Conservation (phyloP, 2,113 vertebrate genomes). For the Cyphomyrus plagiostoma region DNA sequence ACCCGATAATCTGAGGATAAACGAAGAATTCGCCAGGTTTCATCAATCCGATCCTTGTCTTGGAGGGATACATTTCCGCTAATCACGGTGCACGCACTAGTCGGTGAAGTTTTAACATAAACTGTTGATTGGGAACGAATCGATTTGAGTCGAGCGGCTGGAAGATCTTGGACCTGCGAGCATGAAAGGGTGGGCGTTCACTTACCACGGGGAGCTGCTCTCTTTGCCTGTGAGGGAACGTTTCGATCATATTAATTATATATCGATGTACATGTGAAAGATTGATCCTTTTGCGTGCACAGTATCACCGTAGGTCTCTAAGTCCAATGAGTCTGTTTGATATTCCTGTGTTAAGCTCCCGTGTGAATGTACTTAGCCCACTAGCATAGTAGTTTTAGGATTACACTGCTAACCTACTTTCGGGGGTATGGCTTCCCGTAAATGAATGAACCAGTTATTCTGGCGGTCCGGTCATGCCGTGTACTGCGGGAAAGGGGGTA, state of each 20-base stretch:
- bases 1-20: neutral
- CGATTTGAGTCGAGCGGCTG: neutral
- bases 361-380: neutral
- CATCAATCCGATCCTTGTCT: neutral
- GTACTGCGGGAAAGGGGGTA: neutral
- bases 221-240: neutral
- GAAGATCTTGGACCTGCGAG: neutral
- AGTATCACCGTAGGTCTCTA: neutral
- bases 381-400: neutral
- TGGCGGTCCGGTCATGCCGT: neutral
- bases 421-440: neutral
- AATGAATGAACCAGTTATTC: neutral
- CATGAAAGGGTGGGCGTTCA: neutral
- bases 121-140: neutral
- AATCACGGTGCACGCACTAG: neutral
- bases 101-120: neutral
- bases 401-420: slow-evolving; percentile 26
- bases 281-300: neutral
- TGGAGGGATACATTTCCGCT: neutral
- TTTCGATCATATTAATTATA: neutral
- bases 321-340: neutral
- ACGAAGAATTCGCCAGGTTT: neutral
- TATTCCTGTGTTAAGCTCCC: neutral
- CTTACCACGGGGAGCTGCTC: neutral
- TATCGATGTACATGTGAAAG: neutral